Base-by-base conservation (phyloP, 2,113 vertebrate genomes). In the Bos indicus region DNA sequence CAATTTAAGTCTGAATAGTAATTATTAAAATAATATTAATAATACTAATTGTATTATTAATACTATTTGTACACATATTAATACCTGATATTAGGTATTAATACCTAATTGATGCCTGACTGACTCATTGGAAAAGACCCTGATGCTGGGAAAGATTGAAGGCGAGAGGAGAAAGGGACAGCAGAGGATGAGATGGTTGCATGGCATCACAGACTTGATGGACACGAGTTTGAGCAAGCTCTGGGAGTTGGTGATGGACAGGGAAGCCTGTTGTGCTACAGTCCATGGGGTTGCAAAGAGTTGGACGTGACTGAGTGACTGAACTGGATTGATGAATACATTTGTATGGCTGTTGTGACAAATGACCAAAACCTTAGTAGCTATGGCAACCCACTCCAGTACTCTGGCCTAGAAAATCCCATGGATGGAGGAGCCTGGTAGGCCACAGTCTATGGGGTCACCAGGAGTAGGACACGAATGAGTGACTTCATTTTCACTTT, bases 301-400 rank as follows among this genome's bases (percentile, higher is more conserved):
- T 71, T 0, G 2, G 64, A 71, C 0, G 1, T 0, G 9, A 71
- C n/a, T 71, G 17, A 71, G 19, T 36, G n/a, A 36, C n/a, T 23
- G n/a, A 71, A 23, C n/a, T 71, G 64, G 23, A 23, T 36, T 71
- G 64, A 40, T 74, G 25, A 74, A 74, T 14, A 74, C 36, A 25
- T 1, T 33, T 5, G 2, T 48, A 17, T 3, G 56, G 40, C 48
- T 77, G 3, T 13, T 9, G 15, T 33, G n/a, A 67, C 25, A 33
- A 12, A 64, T 36, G 40, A 81, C 48, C 16, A 33, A n/a, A 8
- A 46, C 15, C 26, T 25, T 51, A 16, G 28, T 51, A n/a, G n/a
- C n/a, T 12, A 71, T 23, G 9, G 64, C n/a, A 71, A 11, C 64
- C 64, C 19, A 6, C 19, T 71, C 64, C n/a, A 71, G n/a, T 12